Evolutionary conservation across 2,888 invertebrate species (phyloP), one percentile per base, ranked within the genome.

Genomic region (Melieria omissa): DNA sequence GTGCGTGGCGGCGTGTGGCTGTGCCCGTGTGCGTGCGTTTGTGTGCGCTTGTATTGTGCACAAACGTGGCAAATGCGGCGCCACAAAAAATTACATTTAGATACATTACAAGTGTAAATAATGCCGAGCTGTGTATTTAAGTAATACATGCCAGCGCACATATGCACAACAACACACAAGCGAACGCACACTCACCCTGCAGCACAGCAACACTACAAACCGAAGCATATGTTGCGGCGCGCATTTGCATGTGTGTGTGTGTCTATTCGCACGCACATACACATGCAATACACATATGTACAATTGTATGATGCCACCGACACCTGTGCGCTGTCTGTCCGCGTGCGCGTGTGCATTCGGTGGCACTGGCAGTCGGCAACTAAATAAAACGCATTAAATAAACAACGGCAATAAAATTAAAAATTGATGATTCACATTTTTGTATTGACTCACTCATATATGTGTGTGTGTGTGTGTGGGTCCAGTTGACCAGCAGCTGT

Each of bases 91-190:
- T 49, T 71, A 60, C 65, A 69, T 62, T 62, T 65, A 71, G 71
- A 71, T 72, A 65, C 65, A 68, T 70, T 63, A 42, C 67, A 73
- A 67, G 71, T 76, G 76, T 73, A 76, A 76, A 74, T 73, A 73
- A 68, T 68, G 58, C 52, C 72, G 69, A 45, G 57, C 65, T 74
- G 49, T 61, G 61, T 64, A 16, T 12, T 12, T 16, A 9, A 14
- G 14, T 16, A 29, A 55, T 55, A 54, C 10, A 54, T 16, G 7
- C 16, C 6, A 12, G 12, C 54, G 10, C 44, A 42, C n/a, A 42
- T 57, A 52, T 54, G 52, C 16, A 66, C 65, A 65, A 41, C 52
- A 57, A 46, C 44, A 45, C 46, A 57, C 42, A 65, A 61, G 45
- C 8, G 7, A 14, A 29, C n/a, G 58, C 41, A 49, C 42, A 62